Evolutionary conservation across 1,140 invertebrate genomes (phyloP).

Genomic region (Meloidogyne exigua): DNA sequence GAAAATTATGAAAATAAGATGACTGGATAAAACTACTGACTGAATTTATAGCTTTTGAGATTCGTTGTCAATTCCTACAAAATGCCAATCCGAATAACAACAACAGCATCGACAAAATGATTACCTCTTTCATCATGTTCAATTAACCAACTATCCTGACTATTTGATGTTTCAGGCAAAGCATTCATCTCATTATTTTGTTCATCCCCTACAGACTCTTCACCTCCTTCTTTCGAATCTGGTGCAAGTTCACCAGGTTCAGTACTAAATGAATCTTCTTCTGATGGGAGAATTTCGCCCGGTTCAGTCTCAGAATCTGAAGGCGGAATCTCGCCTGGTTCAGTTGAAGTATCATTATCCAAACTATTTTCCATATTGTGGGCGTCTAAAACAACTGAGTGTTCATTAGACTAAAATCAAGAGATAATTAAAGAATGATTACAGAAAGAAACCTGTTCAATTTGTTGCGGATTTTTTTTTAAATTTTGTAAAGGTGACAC

Average conservation of each 20-base stretch:
- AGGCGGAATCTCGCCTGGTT: not conserved
- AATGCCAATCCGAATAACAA: not conserved
- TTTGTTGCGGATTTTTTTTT: not conserved
- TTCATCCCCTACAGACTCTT: not conserved
- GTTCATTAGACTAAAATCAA: not conserved
- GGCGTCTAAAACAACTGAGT: not conserved
- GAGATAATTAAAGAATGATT: too few relatives aligned
- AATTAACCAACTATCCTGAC: not conserved
- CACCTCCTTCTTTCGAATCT: not conserved
- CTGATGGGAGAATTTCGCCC: not conserved
- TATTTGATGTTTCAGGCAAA: not conserved
- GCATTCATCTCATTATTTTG: not conserved
- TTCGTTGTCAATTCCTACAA: not conserved
- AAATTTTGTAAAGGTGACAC: not conserved
- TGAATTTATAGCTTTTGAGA: too few relatives aligned
- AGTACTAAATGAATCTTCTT: not conserved
- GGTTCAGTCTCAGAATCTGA: not conserved
- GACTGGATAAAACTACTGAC: too few relatives aligned
- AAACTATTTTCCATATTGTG: not conserved
- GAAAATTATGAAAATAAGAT: too few relatives aligned
- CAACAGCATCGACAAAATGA: not conserved
- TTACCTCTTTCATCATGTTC: not conserved
- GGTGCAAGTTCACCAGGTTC: not conserved
- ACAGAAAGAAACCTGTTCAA: too few relatives aligned
- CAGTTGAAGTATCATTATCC: not conserved